phyloP scores from a whole-genome alignment of 2,797 vertebrate species.

The Crenichthys baileyi region DNA sequence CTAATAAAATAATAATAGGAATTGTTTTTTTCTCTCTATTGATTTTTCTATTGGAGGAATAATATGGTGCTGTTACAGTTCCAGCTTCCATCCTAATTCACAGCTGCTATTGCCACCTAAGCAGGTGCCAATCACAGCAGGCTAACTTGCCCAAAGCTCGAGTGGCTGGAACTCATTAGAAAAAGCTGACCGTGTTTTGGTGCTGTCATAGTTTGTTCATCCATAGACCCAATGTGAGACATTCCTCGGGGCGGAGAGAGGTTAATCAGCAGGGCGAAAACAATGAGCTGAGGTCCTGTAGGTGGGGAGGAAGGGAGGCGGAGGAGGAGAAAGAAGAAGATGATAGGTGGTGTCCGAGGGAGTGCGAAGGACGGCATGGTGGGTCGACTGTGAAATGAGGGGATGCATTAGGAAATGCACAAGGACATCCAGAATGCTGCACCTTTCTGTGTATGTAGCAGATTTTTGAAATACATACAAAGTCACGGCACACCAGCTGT shows the following conservation, averaged over 20 bases:
- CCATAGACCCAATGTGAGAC: slow-evolving; percentile 68
- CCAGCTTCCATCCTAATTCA: slow-evolving; percentile 40
- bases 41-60: slow-evolving; percentile 10
- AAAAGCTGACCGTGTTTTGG: slow-evolving; percentile 62
- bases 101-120: slow-evolving; percentile 43
- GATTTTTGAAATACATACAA: slow-evolving; percentile 30
- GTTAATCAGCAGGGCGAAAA: slow-evolving; percentile 76
- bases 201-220: slow-evolving; percentile 53
- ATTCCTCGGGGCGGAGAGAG: slow-evolving; percentile 68
- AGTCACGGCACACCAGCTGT: slow-evolving; percentile 19
- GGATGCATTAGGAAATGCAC: slow-evolving; percentile 56
- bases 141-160: slow-evolving; percentile 48
- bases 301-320: slow-evolving; percentile 37
- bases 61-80: slow-evolving; percentile 12
- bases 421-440: slow-evolving; percentile 57
- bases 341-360: slow-evolving; percentile 53
- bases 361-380: slow-evolving; percentile 58
- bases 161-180: slow-evolving; percentile 75
- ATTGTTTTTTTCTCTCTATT: neutral
- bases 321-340: slow-evolving; percentile 28
- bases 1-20: neutral
- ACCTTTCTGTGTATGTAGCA: slow-evolving; percentile 42
- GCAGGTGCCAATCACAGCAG: slow-evolving; percentile 70
- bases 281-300: slow-evolving; percentile 69
- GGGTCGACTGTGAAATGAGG: slow-evolving; percentile 76